phyloP scores from a whole-genome alignment of 92 coral and sea anemone genomes.

The Scolanthus callimorphus region DNA sequence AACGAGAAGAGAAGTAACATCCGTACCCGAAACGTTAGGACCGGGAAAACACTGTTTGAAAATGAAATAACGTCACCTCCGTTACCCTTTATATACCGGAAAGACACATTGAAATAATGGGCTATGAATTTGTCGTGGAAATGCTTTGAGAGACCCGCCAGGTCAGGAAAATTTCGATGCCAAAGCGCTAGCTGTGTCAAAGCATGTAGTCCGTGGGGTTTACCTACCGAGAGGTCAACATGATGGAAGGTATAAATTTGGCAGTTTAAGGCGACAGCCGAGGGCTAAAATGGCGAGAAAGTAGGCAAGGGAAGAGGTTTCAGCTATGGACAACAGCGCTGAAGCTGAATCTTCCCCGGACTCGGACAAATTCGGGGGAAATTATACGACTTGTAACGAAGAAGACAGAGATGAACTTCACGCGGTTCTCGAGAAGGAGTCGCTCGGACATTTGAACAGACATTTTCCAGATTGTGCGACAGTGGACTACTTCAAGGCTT shows the following conservation, averaged over 20 bases:
- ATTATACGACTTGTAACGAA: constrained; percentile 49
- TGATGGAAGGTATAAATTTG: not conserved
- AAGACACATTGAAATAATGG: not conserved
- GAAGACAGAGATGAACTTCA: constrained; percentile 71
- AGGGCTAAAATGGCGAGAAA: not conserved
- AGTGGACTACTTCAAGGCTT: constrained; percentile 61
- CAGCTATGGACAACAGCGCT: not conserved
- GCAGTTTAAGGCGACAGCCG: not conserved
- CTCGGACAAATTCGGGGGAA: constrained; percentile 12
- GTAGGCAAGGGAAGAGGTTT: not conserved
- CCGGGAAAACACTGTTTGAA: not conserved
- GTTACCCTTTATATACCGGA: not conserved
- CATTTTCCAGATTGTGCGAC: constrained; percentile 72
- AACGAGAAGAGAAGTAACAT: not conserved
- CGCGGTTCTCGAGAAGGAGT: constrained; percentile 69
- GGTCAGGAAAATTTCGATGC: not conserved
- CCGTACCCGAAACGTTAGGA: no score
- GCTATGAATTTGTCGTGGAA: not conserved
- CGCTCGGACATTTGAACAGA: constrained; percentile 64
- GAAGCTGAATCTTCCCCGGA: not conserved
- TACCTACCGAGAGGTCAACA: not conserved
- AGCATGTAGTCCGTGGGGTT: not conserved
- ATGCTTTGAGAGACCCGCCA: not conserved
- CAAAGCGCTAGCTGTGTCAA: not conserved
- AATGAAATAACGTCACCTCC: constrained; percentile 5